These are phyloP conservation scores for Pseudonaja textilis DNA, from an alignment of 2,113 vertebrate genomes.

Conservation along the genomic window DNA sequence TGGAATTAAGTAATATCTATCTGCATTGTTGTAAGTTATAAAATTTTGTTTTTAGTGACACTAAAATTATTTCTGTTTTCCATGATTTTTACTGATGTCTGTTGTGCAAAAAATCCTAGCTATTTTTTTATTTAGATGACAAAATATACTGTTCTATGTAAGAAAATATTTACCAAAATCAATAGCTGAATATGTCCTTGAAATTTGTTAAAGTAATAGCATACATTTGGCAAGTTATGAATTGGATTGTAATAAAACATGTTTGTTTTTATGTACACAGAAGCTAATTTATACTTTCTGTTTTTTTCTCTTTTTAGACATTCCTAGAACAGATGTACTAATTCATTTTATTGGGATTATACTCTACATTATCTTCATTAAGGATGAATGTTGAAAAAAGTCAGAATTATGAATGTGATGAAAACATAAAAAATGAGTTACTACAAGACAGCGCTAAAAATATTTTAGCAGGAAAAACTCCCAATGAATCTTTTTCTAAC, in stretches of 20 bases:
- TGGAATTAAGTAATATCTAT: background rate
- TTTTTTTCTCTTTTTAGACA: constrained; percentile 58
- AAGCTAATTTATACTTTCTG: constrained; percentile 38
- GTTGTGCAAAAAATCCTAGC: background rate
- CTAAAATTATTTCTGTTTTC: background rate
- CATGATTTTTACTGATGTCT: background rate
- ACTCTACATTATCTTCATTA: background rate
- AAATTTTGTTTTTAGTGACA: background rate
- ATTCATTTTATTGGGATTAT: background rate
- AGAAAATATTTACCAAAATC: background rate
- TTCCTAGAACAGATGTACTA: constrained; percentile 43
- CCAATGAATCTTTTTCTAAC: constrained; percentile 13
- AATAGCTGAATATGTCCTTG: constrained; percentile 7
- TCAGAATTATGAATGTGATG: constrained; percentile 49
- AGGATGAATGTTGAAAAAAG: constrained; percentile 68
- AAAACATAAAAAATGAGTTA: constrained; percentile 26
- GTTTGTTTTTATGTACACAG: constrained; percentile 8
- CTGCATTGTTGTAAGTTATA: background rate
- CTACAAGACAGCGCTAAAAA: constrained; percentile 22
- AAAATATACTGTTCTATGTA: background rate
- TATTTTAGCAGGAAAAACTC: constrained; percentile 5
- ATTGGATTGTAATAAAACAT: background rate
- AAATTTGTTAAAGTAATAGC: background rate
- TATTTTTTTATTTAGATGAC: background rate
- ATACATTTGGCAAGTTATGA: background rate